Evolutionary conservation across 2,113 vertebrate genomes (phyloP), one percentile per base, ranked within the genome.

Genomic region (Triplophysa tibetana): DNA sequence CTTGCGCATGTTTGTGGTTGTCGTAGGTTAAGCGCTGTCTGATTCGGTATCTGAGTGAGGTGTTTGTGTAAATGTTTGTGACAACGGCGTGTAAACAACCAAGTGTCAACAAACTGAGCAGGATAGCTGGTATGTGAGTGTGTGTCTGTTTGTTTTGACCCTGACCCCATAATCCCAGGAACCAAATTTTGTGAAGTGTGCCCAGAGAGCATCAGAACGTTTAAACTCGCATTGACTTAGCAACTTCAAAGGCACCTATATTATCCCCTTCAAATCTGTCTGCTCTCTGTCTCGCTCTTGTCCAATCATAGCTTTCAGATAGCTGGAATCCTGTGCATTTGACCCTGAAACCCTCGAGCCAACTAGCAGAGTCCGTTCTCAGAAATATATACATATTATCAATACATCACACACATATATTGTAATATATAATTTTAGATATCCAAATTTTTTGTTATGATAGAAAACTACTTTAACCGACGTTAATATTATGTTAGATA

Each of bases 191-290:
- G 60, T n/a, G 33, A 60, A 43, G 52, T 21, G 52, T 72, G 11
- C 38, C 33, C 26, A 72, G 50, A 58, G 90, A 89, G 86, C 85
- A 89, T 87, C 84, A 77, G 83, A 89, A 85, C 89, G 90, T 91
- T 90, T 87, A 86, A 87, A 86, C 85, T 85, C 87, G 86, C 81
- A 80, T 66, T 67, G 81, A 83, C 89, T 89, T 91, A 91, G 90
- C 86, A 89, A 83, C 48, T 88, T 87, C 79, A 83, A 83, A 82
- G 56, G 19, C 68, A 81, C 73, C 78, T 76, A 86, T 72, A 85
- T 83, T 78, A 86, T 83, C 83, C 82, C 83, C 43, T 73, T 85
- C 79, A 83, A 82, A 85, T 90, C 81, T 85, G 83, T 83, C 83
- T 48, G 78, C 83, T 83, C 78, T 70, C 21, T 75, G 54, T 62